Evolutionary conservation across 1,140 invertebrate genomes (phyloP).

Genomic region (Manduca sexta): DNA sequence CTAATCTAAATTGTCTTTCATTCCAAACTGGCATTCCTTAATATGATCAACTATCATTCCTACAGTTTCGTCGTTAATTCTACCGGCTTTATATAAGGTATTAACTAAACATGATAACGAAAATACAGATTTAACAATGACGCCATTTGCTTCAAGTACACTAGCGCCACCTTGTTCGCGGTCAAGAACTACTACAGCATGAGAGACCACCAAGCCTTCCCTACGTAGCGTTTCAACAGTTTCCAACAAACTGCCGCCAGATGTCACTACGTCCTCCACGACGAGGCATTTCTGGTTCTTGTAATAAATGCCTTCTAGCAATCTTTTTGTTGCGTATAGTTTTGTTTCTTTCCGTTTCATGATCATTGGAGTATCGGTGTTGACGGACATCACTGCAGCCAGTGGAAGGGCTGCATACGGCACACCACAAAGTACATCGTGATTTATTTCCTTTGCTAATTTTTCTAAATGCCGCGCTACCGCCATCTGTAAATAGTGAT

Average conservation of each 20-base stretch:
- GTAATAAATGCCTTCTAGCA: slow-evolving; percentile 92
- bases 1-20: slow-evolving; percentile 27
- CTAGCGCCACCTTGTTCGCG: slow-evolving; percentile 91
- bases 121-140: slow-evolving; percentile 81
- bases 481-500: slow-evolving; percentile 48
- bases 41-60: slow-evolving; percentile 80
- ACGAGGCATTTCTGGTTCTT: slow-evolving; percentile 88
- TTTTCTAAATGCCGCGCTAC: slow-evolving; percentile 39
- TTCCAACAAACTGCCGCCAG: slow-evolving; percentile 94
- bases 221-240: slow-evolving; percentile 83
- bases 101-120: slow-evolving; percentile 80
- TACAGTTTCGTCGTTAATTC: slow-evolving; percentile 75
- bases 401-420: slow-evolving; percentile 97
- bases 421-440: slow-evolving; percentile 92
- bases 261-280: slow-evolving; percentile 97
- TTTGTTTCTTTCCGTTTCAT: slow-evolving; percentile 94
- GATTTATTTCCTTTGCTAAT: slow-evolving; percentile 35
- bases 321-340: slow-evolving; percentile 95
- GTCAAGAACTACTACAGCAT: slow-evolving; percentile 92
- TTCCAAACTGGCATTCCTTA: slow-evolving; percentile 54
- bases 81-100: slow-evolving; percentile 78
- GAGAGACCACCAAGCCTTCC: slow-evolving; percentile 82
- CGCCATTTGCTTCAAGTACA: slow-evolving; percentile 81
- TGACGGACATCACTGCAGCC: slow-evolving; percentile 86
- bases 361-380: slow-evolving; percentile 88